Conservation (phyloP, 2,113 vertebrate genomes). For the Dicentrarchus labrax region DNA sequence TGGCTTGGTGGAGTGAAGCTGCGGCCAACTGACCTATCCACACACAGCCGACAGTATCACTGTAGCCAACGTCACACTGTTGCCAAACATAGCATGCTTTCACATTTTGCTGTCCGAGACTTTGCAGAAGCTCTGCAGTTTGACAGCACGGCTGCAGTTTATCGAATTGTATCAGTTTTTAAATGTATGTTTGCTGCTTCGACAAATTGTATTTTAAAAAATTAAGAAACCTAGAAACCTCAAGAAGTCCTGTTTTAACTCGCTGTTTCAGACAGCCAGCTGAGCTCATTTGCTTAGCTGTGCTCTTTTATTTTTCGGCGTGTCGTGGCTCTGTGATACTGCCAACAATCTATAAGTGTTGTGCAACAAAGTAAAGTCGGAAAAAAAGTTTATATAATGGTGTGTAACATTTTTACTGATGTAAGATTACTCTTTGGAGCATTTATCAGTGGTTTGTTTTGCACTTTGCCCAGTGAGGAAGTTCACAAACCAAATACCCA, state of each 20-base stretch:
- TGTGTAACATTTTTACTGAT: not conserved
- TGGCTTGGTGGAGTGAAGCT: constrained; percentile 19
- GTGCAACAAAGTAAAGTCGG: not conserved
- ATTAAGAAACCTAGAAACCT: not conserved
- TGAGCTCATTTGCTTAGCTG: not conserved
- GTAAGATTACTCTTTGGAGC: not conserved
- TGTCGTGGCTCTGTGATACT: not conserved
- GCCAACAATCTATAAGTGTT: not conserved
- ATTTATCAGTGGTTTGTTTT: constrained; percentile 14
- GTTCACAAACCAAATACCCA: not conserved
- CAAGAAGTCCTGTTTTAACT: not conserved
- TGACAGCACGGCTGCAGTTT: not conserved
- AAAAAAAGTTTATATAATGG: not conserved
- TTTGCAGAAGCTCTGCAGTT: not conserved
- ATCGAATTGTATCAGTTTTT: rapidly evolving
- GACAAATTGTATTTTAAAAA: not conserved
- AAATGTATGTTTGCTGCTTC: not conserved
- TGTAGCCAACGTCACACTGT: not conserved
- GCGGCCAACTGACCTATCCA: not conserved
- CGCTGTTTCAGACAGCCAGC: too few relatives aligned
- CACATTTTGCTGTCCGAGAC: not conserved
- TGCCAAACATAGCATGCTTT: not conserved
- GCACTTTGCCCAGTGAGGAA: constrained; percentile 8
- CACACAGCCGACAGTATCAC: not conserved
- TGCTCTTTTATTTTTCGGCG: not conserved